These are phyloP conservation scores for Sericinus montela DNA, from an alignment of 2,888 invertebrate genomes.

Conservation along the genomic window DNA sequence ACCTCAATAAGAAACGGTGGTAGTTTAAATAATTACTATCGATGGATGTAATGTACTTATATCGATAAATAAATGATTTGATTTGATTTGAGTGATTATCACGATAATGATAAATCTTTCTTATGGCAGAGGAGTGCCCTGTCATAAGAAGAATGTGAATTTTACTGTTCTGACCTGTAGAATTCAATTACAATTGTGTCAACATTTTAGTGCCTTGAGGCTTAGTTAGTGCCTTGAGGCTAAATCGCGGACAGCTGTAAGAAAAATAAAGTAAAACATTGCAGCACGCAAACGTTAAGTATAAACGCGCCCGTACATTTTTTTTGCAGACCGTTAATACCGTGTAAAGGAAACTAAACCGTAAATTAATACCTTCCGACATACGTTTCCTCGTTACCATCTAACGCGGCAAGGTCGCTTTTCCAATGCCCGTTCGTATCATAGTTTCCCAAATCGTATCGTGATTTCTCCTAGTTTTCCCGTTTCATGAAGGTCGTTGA, in stretches of 20 bases:
- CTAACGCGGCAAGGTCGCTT: conserved; percentile 30
- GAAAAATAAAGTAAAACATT: conserved; percentile 22
- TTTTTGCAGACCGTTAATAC: conserved; percentile 43
- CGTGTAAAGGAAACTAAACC: conserved; percentile 45
- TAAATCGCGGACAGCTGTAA: conserved; percentile 16
- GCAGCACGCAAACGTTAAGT: conserved; percentile 35
- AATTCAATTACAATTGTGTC: conserved; percentile 13
- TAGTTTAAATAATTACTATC: too few species aligned
- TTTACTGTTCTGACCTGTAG: too few species aligned
- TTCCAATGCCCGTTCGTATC: conserved; percentile 28
- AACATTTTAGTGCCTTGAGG: conserved; percentile 5
- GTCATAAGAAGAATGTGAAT: too few species aligned
- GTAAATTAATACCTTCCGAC: conserved; percentile 45
- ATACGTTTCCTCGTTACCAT: conserved; percentile 39
- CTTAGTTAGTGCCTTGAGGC: conserved; percentile 11
- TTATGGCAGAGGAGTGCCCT: too few species aligned
- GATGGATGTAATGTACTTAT: too few species aligned
- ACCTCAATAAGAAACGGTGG: too few species aligned
- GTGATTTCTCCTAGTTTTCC: conserved; percentile 37
- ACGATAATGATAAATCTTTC: too few species aligned
- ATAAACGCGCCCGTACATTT: conserved; percentile 39
- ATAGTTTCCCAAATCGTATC: conserved; percentile 32
- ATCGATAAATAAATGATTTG: too few species aligned
- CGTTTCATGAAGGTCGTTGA: conserved; percentile 30
- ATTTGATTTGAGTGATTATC: too few species aligned